Evolutionary conservation across 2,797 vertebrate genomes (phyloP), one percentile per base, ranked within the genome.

Genomic region (Poeciliopsis paucimaculata): DNA sequence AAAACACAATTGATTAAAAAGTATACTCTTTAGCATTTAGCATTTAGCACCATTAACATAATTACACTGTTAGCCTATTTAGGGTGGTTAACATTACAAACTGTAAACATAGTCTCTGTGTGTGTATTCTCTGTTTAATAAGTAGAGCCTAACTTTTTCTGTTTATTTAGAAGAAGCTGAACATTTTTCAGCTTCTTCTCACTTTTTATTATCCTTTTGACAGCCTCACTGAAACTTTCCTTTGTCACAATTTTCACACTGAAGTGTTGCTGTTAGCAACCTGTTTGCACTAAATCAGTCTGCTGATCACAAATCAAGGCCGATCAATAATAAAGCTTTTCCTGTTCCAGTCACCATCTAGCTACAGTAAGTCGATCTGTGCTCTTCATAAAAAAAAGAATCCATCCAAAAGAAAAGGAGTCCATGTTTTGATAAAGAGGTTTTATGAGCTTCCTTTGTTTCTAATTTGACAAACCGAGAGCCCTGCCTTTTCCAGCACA

Each of bases 281-380:
- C 62, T 36, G 62, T 36, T 66, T 23, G 62, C 16, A 39, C 34
- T 64, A 36, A 18, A 18, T 31, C 31, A 18, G 26, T 16, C 31
- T 62, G 60, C 6, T 62, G 60, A 34, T 41, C 36, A 41, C 66
- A 43, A 18, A 41, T 43, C 36, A 68, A 23, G 20, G 12, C 39
- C 12, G 23, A 12, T 68, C 39, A 43, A 68, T 68, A 26, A 43
- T 68, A 68, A 26, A 26, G 0, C 3, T 66, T 4, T 62, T 34
- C 15, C 15, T 2, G 57, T 62, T 36, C 60, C 60, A 64, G 60
- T 20, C 39, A 43, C 11, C 10, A 2, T 34, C 34, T 41, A 41
- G 64, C 39, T 43, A 41, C 64, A 68, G 64, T 51, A 39, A 46
- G 73, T 76, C 73, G 26, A 84, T 51, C 2, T 62, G 5, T 64